Conservation (phyloP, 2,113 vertebrate genomes). For the Oxyura jamaicensis region DNA sequence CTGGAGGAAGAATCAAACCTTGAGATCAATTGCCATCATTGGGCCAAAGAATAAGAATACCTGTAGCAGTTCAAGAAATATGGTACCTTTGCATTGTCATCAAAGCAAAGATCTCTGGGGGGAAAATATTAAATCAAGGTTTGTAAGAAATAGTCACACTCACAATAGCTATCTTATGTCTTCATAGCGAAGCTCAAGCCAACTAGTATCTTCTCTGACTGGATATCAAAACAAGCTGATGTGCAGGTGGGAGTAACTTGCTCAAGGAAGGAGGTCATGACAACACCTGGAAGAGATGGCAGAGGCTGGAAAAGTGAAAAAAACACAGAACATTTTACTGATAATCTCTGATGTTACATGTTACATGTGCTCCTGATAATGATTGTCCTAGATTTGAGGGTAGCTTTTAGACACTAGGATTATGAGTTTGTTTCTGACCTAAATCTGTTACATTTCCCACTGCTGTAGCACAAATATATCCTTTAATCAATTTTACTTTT, state of each 20-base stretch:
- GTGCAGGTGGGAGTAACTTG: background rate
- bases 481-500: background rate
- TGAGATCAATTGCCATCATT: background rate
- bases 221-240: no score
- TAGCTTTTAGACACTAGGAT: background rate
- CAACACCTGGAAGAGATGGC: background rate
- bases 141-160: background rate
- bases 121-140: background rate
- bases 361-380: no score
- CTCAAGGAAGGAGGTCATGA: background rate
- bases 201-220: rapidly evolving
- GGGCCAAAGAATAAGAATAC: background rate
- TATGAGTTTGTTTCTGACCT: background rate
- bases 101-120: background rate
- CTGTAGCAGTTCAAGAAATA: rapidly evolving
- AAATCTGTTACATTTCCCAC: background rate
- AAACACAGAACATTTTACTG: rapidly evolving
- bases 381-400: background rate
- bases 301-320: background rate
- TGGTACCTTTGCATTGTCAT: background rate
- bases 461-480: no score
- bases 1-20: background rate
- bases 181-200: background rate
- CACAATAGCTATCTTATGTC: rapidly evolving
- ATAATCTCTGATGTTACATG: background rate